phyloP scores from a whole-genome alignment of 2,113 vertebrate species.

The Prolemur simus region DNA sequence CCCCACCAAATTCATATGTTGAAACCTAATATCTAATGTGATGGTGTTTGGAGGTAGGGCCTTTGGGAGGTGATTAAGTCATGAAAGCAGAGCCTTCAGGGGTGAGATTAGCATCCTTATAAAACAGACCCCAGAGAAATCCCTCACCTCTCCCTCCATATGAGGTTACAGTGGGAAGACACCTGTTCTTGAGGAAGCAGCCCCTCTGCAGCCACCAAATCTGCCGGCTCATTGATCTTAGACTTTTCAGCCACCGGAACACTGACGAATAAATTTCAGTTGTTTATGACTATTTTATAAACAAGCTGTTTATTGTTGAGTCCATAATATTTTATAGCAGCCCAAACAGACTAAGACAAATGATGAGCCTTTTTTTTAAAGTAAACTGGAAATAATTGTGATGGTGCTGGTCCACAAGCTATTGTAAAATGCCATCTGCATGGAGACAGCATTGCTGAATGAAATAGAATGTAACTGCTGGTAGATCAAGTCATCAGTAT shows the following conservation, averaged over 20 bases:
- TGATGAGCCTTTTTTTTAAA: not conserved
- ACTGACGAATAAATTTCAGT: not conserved
- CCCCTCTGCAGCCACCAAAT: not conserved
- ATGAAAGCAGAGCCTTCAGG: not conserved
- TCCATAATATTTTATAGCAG: not conserved
- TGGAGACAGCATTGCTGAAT: not conserved
- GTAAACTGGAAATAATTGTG: not conserved
- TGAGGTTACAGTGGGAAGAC: not conserved
- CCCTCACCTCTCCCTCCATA: not conserved
- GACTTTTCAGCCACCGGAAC: not conserved
- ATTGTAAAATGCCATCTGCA: not conserved
- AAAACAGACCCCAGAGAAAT: not conserved
- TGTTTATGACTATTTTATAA: not conserved
- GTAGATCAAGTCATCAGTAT: not conserved
- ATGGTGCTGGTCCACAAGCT: not conserved
- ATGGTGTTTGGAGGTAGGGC: not conserved
- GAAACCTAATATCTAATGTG: not conserved
- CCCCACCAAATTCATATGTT: not conserved
- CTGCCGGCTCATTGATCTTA: not conserved
- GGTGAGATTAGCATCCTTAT: not conserved
- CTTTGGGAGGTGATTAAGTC: not conserved
- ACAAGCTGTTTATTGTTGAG: not conserved
- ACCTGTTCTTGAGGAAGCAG: not conserved
- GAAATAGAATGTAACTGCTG: not conserved
- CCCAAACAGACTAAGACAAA: not conserved